A percentile compares a stretch with the other conserved stretches of the same genome.
Evolutionary conservation across 1,140 invertebrate species (phyloP).

Genomic region (Drosophila nigromelanica): DNA sequence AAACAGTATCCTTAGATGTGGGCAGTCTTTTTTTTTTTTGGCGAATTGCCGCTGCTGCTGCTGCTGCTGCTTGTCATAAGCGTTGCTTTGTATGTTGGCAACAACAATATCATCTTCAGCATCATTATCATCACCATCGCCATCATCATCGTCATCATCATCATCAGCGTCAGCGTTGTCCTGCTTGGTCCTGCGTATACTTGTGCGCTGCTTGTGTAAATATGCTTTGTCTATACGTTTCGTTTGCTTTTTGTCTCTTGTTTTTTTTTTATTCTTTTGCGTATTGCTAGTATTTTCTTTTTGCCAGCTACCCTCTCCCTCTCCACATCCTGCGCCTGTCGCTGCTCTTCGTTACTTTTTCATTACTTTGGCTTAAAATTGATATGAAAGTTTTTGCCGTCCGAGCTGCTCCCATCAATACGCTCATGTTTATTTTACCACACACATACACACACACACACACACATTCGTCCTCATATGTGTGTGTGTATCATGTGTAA

Average conservation of each 20-base stretch:
- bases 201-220: constrained; percentile 55
- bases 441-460: constrained; percentile 43
- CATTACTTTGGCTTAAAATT: constrained; percentile 82
- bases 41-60: not conserved
- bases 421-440: constrained; percentile 72
- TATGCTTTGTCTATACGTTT: constrained; percentile 77
- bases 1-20: constrained; percentile 75
- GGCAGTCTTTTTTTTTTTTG: constrained; percentile 11
- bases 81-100: constrained; percentile 68
- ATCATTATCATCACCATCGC: constrained; percentile 4
- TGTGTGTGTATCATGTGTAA: constrained; percentile 45
- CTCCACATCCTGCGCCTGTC: constrained; percentile 3
- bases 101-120: constrained; percentile 37
- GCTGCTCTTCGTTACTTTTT: constrained; percentile 67
- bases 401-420: constrained; percentile 62
- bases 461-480: not conserved
- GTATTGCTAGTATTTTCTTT: constrained; percentile 19
- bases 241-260: constrained; percentile 37
- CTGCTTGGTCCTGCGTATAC: constrained; percentile 53
- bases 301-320: constrained; percentile 11
- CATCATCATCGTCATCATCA: constrained; percentile 22
- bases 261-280: constrained; percentile 36
- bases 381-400: constrained; percentile 76
- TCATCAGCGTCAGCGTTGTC: constrained; percentile 19
- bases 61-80: constrained; percentile 58